Conservation (phyloP, 2,113 vertebrate genomes). For the Etia nguti region DNA sequence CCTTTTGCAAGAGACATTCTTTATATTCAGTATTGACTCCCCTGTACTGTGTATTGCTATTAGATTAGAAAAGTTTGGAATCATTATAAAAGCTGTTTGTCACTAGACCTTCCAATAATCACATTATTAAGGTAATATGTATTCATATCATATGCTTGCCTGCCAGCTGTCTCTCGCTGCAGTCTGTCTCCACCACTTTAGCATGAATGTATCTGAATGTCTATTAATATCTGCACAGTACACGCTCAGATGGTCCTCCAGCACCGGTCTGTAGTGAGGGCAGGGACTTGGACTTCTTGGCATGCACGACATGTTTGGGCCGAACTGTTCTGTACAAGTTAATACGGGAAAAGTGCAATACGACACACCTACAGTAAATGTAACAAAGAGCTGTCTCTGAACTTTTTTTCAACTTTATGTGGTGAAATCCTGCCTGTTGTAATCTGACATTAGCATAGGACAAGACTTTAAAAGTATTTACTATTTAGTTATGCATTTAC, state of each 20-base stretch:
- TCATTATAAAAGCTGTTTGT: background rate
- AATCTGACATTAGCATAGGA: background rate
- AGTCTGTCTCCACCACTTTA: background rate
- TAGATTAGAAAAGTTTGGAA: background rate
- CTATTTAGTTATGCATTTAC: background rate
- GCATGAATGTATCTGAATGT: background rate
- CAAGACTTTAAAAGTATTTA: background rate
- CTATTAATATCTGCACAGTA: conserved; percentile 54
- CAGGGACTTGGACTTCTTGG: background rate
- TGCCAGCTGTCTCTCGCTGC: background rate
- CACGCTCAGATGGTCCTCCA: conserved; percentile 4
- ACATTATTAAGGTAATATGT: background rate
- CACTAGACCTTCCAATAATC: background rate
- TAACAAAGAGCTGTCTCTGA: background rate
- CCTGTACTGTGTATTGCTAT: background rate
- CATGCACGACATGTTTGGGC: background rate
- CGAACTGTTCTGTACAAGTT: background rate
- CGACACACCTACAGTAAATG: background rate
- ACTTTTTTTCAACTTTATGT: background rate
- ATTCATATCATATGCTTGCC: background rate
- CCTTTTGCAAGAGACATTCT: background rate
- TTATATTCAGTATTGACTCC: background rate
- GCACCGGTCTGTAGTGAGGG: background rate
- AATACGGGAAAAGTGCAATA: background rate
- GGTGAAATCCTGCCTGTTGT: background rate